Evolutionary conservation across 2,797 vertebrate genomes (phyloP).

Genomic region (Paguma larvata): DNA sequence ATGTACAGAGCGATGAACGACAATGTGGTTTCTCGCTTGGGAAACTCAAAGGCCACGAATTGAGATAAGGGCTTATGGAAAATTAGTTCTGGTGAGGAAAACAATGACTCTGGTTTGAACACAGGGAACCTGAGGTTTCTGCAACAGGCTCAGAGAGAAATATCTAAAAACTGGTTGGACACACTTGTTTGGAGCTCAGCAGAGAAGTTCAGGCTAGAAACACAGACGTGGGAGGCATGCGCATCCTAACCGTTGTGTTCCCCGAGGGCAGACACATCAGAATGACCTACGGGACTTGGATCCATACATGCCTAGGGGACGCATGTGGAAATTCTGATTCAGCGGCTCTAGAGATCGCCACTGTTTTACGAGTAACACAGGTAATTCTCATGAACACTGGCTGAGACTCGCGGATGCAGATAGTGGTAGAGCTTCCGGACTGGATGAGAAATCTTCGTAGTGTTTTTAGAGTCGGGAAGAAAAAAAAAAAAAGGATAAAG

Average conservation of each 20-base stretch:
- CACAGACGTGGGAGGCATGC: neutral
- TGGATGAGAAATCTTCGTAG: neutral
- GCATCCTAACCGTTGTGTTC: neutral
- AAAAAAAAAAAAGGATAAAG: neutral
- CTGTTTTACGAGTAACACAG: neutral
- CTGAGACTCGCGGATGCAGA: neutral
- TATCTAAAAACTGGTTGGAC: neutral
- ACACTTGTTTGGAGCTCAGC: neutral
- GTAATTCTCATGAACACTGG: neutral
- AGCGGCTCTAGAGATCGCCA: neutral
- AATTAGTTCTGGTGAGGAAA: slow-evolving; percentile 10
- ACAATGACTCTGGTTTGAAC: neutral
- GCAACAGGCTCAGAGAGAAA: neutral
- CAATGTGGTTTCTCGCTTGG: neutral
- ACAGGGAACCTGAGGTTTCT: neutral
- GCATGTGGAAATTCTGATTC: neutral
- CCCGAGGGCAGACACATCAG: neutral
- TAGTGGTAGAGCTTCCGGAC: neutral
- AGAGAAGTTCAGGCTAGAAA: neutral
- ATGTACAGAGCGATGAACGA: neutral
- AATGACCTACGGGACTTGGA: neutral
- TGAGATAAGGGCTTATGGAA: neutral
- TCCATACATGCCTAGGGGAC: neutral
- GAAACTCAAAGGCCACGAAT: neutral
- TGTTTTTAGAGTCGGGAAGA: neutral